These are phyloP conservation scores for Electrophaes corylata DNA, from an alignment of 2,888 invertebrate species.

Conservation along the genomic window DNA sequence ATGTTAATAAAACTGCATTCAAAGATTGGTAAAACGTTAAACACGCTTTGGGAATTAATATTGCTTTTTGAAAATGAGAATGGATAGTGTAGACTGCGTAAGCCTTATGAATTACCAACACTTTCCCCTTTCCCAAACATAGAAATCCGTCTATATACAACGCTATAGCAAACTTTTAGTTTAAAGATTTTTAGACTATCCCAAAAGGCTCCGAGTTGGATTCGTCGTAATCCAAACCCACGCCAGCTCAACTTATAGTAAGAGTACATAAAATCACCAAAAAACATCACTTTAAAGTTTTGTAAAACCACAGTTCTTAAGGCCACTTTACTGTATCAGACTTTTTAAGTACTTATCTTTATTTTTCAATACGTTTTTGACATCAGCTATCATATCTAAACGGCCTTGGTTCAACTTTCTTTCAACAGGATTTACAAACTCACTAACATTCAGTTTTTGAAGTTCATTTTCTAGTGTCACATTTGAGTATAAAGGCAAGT, in stretches of 20 bases:
- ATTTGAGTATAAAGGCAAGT: conserved; percentile 66
- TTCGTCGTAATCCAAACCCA: too few species aligned
- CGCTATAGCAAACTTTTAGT: background rate
- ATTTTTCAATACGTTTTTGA: conserved; percentile 79
- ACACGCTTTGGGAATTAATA: too few species aligned
- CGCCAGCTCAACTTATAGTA: background rate
- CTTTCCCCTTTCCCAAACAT: too few species aligned
- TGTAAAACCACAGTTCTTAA: conserved; percentile 24
- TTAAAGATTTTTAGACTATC: background rate
- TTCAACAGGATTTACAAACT: conserved; percentile 70
- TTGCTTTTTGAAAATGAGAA: too few species aligned
- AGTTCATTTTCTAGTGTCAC: conserved; percentile 67
- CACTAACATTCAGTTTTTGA: conserved; percentile 61
- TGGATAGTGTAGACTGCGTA: too few species aligned
- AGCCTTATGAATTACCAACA: too few species aligned
- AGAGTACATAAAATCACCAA: background rate
- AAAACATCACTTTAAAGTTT: background rate
- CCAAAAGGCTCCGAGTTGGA: too few species aligned
- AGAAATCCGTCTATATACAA: too few species aligned
- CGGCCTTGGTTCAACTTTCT: conserved; percentile 78
- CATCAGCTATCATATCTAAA: conserved; percentile 76
- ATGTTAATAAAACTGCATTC: too few species aligned
- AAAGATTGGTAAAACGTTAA: too few species aligned
- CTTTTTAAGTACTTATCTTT: conserved; percentile 82
- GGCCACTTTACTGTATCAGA: conserved; percentile 62